Evolutionary conservation across 2,888 invertebrate genomes (phyloP).

Genomic region (Protodeltote pygarga): DNA sequence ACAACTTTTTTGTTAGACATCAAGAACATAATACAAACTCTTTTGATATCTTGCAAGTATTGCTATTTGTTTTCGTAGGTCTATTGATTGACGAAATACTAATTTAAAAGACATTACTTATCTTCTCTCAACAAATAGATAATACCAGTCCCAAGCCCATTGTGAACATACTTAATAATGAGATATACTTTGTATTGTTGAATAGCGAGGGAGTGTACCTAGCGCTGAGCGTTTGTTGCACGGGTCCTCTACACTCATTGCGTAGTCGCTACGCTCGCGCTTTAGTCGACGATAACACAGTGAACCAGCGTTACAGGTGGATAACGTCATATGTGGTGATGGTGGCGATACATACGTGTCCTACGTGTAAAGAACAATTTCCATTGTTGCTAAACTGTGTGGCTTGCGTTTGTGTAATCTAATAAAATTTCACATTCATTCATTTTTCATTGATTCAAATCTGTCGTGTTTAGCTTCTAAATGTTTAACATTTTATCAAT

Average conservation of each 20-base stretch:
- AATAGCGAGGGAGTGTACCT: constrained; percentile 77
- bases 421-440: constrained; percentile 4
- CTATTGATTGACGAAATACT: too few species aligned
- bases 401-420: constrained; percentile 16
- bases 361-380: constrained; percentile 28
- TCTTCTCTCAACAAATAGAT: too few species aligned
- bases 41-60: too few species aligned
- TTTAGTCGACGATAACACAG: constrained; percentile 75
- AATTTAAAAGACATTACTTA: too few species aligned
- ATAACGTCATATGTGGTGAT: constrained; percentile 48
- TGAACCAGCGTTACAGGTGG: constrained; percentile 78
- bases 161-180: constrained; percentile 24
- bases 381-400: constrained; percentile 24
- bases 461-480: constrained; percentile 14
- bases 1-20: too few species aligned
- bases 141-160: too few species aligned
- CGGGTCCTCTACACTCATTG: constrained; percentile 74
- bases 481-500: too few species aligned
- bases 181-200: constrained; percentile 60
- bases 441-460: constrained; percentile 21
- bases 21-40: too few species aligned
- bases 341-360: constrained; percentile 19
- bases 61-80: too few species aligned
- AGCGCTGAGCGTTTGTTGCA: constrained; percentile 73
- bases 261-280: constrained; percentile 74